Conservation (phyloP, 2,113 vertebrate species). For the Phalacrocorax carbo region DNA sequence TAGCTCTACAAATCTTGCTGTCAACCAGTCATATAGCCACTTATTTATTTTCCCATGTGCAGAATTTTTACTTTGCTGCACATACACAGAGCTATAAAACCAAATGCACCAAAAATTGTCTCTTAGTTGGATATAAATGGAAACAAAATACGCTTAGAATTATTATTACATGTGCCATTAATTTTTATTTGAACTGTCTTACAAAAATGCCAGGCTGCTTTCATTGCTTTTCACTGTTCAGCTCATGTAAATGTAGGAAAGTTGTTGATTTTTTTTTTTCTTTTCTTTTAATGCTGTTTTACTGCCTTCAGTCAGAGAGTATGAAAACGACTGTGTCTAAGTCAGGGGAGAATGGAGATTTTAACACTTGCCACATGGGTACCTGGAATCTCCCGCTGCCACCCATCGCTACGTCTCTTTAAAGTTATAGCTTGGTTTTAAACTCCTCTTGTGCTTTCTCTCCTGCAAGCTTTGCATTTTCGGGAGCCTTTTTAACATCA, state of each 20-base stretch:
- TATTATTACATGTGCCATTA: slow-evolving; percentile 66
- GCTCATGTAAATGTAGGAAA: background rate
- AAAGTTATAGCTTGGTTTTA: background rate
- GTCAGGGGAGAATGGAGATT: background rate
- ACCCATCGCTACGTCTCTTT: accelerated
- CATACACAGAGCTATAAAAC: slow-evolving; percentile 40
- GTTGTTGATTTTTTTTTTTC: background rate
- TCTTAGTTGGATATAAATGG: slow-evolving; percentile 60
- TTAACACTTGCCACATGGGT: background rate
- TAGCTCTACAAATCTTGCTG: slow-evolving; percentile 67
- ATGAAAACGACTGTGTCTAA: background rate
- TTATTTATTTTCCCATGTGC: slow-evolving; percentile 56
- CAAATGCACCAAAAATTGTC: slow-evolving; percentile 54
- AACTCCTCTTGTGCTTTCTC: background rate
- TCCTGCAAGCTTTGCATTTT: background rate
- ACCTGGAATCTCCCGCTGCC: background rate
- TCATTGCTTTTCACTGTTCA: slow-evolving; percentile 1
- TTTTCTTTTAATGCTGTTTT: background rate
- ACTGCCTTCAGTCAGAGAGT: background rate
- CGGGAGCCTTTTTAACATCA: background rate
- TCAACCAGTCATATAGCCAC: slow-evolving; percentile 53
- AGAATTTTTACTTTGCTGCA: slow-evolving; percentile 33
- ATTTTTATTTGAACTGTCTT: slow-evolving; percentile 66
- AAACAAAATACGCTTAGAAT: slow-evolving; percentile 61
- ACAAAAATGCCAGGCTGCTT: slow-evolving; percentile 43